These are phyloP conservation scores for Nicator chloris DNA, from an alignment of 2,113 vertebrate species.

Conservation along the genomic window DNA sequence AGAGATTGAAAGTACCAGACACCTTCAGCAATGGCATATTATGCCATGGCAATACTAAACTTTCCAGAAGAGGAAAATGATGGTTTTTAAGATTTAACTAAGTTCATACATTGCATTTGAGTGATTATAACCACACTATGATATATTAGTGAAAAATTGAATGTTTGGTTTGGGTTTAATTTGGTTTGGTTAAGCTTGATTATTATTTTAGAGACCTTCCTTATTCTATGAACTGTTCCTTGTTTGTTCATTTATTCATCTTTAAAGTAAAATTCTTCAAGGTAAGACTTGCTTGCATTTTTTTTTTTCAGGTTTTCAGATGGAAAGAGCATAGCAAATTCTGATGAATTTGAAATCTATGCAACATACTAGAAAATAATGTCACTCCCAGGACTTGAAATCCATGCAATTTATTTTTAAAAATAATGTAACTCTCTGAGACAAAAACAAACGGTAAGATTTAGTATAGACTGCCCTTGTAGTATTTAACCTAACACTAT, in stretches of 20 bases:
- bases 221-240: background rate
- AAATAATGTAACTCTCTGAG: background rate
- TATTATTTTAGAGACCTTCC: background rate
- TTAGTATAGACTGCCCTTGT: background rate
- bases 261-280: background rate
- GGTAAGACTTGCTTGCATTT: background rate
- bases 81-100: background rate
- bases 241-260: background rate
- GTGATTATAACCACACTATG: background rate
- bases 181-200: background rate
- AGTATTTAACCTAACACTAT: background rate
- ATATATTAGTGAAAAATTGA: background rate
- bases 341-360: background rate
- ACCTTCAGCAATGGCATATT: background rate
- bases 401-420: background rate
- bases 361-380: background rate
- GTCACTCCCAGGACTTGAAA: background rate
- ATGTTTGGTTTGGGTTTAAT: rapidly evolving
- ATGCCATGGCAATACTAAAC: background rate
- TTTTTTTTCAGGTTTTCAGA: background rate
- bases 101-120: background rate
- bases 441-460: background rate
- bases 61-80: background rate
- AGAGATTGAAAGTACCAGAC: background rate
- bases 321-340: background rate